Evolutionary conservation across 2,113 vertebrate genomes (phyloP).

Genomic region (Phalacrocorax pelagicus): DNA sequence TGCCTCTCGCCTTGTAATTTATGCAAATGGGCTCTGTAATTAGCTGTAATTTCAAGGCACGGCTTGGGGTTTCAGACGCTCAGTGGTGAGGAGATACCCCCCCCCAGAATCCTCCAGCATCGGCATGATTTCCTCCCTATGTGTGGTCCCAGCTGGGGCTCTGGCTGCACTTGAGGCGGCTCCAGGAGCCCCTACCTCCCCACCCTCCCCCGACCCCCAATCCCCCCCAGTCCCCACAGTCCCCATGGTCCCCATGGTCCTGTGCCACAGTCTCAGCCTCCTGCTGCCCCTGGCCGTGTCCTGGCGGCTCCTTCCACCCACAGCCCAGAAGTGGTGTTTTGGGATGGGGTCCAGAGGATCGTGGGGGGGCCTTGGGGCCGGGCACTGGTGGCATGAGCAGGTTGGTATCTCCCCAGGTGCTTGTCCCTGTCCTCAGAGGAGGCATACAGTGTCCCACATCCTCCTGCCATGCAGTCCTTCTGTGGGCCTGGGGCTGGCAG

Average conservation of each 20-base stretch:
- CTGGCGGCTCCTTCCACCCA: neutral
- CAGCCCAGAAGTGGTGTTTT: neutral
- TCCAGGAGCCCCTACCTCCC: rapidly evolving
- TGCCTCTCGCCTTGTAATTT: slow-evolving; percentile 80
- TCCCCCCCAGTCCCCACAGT: too few relatives aligned
- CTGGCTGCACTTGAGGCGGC: rapidly evolving
- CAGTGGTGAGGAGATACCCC: slow-evolving; percentile 79
- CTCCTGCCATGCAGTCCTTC: neutral
- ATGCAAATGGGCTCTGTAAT: slow-evolving; percentile 85
- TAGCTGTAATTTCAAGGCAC: slow-evolving; percentile 84
- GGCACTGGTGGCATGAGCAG: rapidly evolving
- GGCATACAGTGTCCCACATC: rapidly evolving
- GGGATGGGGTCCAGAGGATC: neutral
- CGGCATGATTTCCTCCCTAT: slow-evolving; percentile 77
- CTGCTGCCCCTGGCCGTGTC: rapidly evolving
- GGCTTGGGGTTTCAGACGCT: slow-evolving; percentile 79
- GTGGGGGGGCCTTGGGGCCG: rapidly evolving
- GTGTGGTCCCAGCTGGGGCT: slow-evolving; percentile 66
- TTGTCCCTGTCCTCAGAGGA: neutral
- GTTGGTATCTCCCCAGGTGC: neutral
- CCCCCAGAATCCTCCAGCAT: slow-evolving; percentile 71
- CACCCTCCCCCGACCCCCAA: neutral
- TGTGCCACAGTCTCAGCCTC: neutral
- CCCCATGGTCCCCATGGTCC: neutral
- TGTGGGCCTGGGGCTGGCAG: neutral